Evolutionary conservation across 2,888 invertebrate genomes (phyloP).

Genomic region (Drosophila algonquin): DNA sequence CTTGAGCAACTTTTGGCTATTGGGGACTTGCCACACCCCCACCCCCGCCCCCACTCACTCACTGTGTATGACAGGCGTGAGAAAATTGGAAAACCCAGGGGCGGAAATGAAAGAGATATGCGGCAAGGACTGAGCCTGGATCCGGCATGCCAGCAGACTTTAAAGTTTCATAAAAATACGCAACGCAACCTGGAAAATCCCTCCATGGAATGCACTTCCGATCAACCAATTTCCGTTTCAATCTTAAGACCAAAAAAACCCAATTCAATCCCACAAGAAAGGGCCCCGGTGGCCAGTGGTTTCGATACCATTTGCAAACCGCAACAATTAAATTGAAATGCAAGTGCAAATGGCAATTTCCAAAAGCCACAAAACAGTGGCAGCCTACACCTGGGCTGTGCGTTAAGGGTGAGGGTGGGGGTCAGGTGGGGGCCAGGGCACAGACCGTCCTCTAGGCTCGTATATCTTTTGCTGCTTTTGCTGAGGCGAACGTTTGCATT

Average conservation of each 20-base stretch:
- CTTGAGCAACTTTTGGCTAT: slow-evolving; percentile 23
- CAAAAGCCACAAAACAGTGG: slow-evolving; percentile 50
- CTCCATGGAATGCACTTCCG: background rate
- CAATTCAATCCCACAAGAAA: background rate
- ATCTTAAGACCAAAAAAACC: background rate
- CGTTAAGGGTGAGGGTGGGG: background rate
- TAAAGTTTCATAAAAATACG: slow-evolving; percentile 7
- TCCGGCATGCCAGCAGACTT: background rate
- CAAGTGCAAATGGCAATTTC: slow-evolving; percentile 44
- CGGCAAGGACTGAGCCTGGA: slow-evolving; percentile 14
- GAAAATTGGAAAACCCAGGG: slow-evolving; percentile 25
- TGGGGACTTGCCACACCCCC: background rate
- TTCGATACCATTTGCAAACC: slow-evolving; percentile 3
- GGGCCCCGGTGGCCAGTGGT: background rate
- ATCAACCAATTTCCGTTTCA: background rate
- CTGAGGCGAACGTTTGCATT: background rate
- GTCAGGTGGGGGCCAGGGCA: background rate
- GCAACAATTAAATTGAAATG: slow-evolving; percentile 51
- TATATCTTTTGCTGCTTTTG: slow-evolving; percentile 39
- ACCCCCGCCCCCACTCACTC: background rate
- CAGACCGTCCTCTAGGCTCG: background rate
- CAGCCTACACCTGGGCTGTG: background rate
- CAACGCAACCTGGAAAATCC: background rate
- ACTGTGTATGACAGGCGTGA: slow-evolving; percentile 27
- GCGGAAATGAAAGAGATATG: slow-evolving; percentile 25